A percentile compares a stretch with the other conserved stretches of the same genome.
These are phyloP conservation scores for Glomeris maerens DNA, from an alignment of 1,140 invertebrate genomes.

Conservation along the genomic window DNA sequence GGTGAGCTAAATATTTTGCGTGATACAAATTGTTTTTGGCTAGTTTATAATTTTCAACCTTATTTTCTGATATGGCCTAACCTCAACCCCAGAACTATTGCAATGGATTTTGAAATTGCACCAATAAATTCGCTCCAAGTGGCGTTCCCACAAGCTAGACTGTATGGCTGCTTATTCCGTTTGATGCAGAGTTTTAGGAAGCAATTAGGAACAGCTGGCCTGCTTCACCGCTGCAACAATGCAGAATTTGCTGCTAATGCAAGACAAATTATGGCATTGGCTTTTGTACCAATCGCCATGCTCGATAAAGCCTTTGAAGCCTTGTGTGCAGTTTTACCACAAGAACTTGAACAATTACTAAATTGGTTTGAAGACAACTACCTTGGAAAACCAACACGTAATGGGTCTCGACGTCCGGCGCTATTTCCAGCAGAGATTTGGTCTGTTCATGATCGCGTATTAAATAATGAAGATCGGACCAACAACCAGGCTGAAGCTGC, in stretches of 20 bases:
- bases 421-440: too few species aligned
- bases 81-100: too few species aligned
- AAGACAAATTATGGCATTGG: conserved; percentile 13
- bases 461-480: conserved; percentile 14
- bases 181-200: conserved; percentile 13
- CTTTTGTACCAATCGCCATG: conserved; percentile 14
- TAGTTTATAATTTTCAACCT: too few species aligned
- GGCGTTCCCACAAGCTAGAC: too few species aligned
- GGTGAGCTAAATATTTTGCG: too few species aligned
- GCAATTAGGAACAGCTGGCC: conserved; percentile 11
- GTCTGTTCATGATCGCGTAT: conserved; percentile 15
- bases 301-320: conserved; percentile 11
- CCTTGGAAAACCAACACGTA: conserved; percentile 12
- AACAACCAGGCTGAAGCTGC: conserved; percentile 20
- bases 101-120: too few species aligned
- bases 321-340: conserved; percentile 5
- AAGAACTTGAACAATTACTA: conserved; percentile 11
- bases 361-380: conserved; percentile 15
- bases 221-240: conserved; percentile 12
- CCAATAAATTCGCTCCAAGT: too few species aligned
- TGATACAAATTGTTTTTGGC: too few species aligned
- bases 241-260: conserved; percentile 13
- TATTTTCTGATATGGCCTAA: too few species aligned
- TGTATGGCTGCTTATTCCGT: too few species aligned
- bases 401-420: conserved; percentile 8